Evolutionary conservation across 2,888 invertebrate genomes (phyloP), one percentile per base, ranked within the genome.

Genomic region (Dasysyrphus tricinctus): DNA sequence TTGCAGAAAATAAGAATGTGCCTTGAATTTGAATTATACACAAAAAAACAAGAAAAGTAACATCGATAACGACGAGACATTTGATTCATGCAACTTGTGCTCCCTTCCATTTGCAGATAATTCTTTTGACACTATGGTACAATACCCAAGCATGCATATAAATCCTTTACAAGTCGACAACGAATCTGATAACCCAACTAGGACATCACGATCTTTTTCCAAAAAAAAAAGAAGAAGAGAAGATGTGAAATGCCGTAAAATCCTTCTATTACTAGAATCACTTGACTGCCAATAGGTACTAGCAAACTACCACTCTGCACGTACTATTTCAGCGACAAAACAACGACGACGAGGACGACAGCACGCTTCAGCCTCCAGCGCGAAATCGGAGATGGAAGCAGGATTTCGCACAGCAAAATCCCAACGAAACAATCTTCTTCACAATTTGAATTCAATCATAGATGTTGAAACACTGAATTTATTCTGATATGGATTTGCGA

Each of bases 361-460:
- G 54, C 39, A 57, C 75, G 44, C 47, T 70, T 51, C 73, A 76
- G 85, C 82, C 82, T 78, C 74, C 29, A 77, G 85, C 78, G 82
- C 78, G 82, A 79, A 79, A 86, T 75, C 19, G 24, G 75, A 82
- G 82, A 79, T 49, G 16, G 70, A 67, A 63, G 37, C 75, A 86
- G 82, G 24, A 86, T 81, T 72, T 34, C 12, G 29, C 44, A 69
- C 78, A 51, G 63, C 61, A 63, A 51, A 87, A 80, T 87, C 87
- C 83, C 72, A 83, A 70, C 83, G 87, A 83, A 87, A 87, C 87
- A 87, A 87, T 87, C 87, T 87, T 83, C 79, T 79, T 87, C 76
- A 69, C 87, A 87, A 87, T 87, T 87, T 87, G 83, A 87, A 87
- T 87, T 87, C 87, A 87, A 87, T 87, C 83, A 87, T 83, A 76